Evolutionary conservation across 2,113 vertebrate species (phyloP), one percentile per base, ranked within the genome.

Genomic region (Tyrannus savana): DNA sequence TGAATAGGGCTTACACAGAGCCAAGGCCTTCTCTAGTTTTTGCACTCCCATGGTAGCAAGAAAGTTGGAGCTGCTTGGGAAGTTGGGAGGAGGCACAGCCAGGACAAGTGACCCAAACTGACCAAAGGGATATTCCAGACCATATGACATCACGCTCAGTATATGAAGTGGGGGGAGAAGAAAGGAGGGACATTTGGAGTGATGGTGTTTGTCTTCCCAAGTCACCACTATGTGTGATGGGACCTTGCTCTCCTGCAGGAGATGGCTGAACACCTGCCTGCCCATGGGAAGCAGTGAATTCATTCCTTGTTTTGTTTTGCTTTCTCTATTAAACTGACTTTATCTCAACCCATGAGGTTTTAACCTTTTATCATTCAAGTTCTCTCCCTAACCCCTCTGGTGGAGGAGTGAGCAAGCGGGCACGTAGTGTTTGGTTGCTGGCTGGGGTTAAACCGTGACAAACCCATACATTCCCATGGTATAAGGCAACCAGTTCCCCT

Each of bases 381-480:
- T 37, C 41, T 55, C 19, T 35, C 35, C 35, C 8, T 0, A 0
- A 2, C 55, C 25, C 19, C 16, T 5, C 35, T 62, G 31, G 21
- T 35, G 41, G 17, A 19, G 12, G 11, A 19, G 21, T 10, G 62
- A 53, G n/a, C 0, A 1, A 83, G 71, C 0, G 7, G 23, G n/a
- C 21, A 6, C 8, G 11, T 55, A 63, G 14, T 27, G 22, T 18
- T 55, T 69, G 71, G 63, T 35, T 69, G n/a, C 37, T 59, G 68
- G 44, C 15, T 52, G 41, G 22, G n/a, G 17, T 55, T n/a, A 49
- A 55, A 16, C 31, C 35, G 13, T 0, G 0, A 19, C 16, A 62
- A 33, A 83, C 11, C 25, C 30, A 19, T 14, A 24, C 1, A 0
- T 67, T 63, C 22, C 49, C 30, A 14, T 31, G 28, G 24, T 23